A percentile compares a stretch with the other conserved stretches of the same genome.
Conservation (phyloP, 2,113 vertebrate species). For the Hemiprocne comata region DNA sequence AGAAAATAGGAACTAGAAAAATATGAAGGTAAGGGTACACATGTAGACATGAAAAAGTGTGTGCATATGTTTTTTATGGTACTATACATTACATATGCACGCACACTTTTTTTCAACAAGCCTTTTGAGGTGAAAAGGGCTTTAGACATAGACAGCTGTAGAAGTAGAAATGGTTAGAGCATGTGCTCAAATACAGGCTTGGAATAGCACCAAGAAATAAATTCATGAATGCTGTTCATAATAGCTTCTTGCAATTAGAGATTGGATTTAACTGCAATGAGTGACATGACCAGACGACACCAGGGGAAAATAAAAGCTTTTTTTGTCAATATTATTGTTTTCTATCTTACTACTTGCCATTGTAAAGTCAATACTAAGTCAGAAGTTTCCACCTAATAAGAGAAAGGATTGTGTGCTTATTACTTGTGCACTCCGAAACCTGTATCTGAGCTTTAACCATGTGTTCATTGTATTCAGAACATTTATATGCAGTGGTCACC, state of each 20-base stretch:
- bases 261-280: not conserved
- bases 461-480: not conserved
- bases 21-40: not conserved
- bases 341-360: not conserved
- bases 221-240: not conserved
- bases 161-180: not conserved
- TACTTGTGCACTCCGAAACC: not conserved
- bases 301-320: constrained; percentile 29
- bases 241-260: constrained; percentile 1
- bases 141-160: not conserved
- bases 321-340: constrained; percentile 4
- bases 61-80: not conserved
- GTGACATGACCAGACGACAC: constrained; percentile 26
- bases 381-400: not conserved
- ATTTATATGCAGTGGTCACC: not conserved
- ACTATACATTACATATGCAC: not conserved
- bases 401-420: not conserved
- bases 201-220: not conserved
- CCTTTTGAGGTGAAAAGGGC: not conserved
- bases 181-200: not conserved
- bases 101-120: not conserved
- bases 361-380: constrained; percentile 3
- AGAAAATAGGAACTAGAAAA: not conserved
- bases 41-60: not conserved
- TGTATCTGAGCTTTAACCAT: not conserved